These are phyloP conservation scores for Ataeniobius toweri DNA, from an alignment of 2,797 vertebrate genomes.

Conservation along the genomic window DNA sequence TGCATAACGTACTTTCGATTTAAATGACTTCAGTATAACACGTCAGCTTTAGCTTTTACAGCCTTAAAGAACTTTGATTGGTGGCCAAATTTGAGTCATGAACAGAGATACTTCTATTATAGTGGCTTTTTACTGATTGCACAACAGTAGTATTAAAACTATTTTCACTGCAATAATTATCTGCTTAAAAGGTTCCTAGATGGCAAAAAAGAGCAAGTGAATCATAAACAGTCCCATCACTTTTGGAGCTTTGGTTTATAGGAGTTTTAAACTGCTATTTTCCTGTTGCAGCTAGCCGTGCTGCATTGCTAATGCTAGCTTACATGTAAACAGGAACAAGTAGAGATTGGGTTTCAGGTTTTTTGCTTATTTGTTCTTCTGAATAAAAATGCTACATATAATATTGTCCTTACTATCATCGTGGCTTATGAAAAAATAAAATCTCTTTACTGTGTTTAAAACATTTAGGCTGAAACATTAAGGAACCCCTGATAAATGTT, in stretches of 20 bases:
- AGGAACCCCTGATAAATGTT: conserved; percentile 13
- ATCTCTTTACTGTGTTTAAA: neutral
- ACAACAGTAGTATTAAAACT: neutral
- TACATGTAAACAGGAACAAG: neutral
- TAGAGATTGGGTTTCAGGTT: neutral
- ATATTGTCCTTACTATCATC: neutral
- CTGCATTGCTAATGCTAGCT: neutral
- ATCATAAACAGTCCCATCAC: neutral
- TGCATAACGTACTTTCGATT: neutral
- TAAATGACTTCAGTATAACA: neutral
- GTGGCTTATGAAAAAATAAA: neutral
- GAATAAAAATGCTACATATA: neutral
- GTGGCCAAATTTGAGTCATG: neutral
- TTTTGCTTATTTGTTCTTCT: neutral
- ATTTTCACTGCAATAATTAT: neutral
- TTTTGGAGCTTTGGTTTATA: too few species aligned
- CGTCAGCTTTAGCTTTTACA: neutral
- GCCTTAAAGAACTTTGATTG: neutral
- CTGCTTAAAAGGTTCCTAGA: neutral
- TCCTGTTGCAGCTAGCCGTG: neutral
- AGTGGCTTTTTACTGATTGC: neutral
- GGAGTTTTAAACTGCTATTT: neutral
- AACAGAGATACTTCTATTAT: neutral
- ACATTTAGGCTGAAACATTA: neutral
- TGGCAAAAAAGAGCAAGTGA: neutral